Evolutionary conservation across 1,140 invertebrate species (phyloP).

Genomic region (Macrobrachium nipponense): DNA sequence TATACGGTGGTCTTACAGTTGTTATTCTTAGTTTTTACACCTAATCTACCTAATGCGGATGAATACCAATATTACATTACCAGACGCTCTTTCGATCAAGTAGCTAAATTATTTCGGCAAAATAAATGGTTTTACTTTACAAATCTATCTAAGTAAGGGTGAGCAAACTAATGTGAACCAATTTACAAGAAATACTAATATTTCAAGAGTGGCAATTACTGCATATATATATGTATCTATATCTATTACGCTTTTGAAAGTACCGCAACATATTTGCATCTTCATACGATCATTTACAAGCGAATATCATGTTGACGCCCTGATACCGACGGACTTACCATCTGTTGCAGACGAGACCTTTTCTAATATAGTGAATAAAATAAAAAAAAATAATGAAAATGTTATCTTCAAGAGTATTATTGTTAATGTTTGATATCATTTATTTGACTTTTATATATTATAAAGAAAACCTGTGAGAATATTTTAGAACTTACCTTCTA

Average conservation of each 20-base stretch:
- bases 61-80: too few species aligned
- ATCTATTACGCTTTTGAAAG: not conserved
- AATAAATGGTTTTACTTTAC: too few species aligned
- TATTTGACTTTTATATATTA: slow-evolving; percentile 15
- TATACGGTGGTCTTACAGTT: too few species aligned
- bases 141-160: too few species aligned
- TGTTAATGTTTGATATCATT: slow-evolving; percentile 16
- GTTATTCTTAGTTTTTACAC: too few species aligned
- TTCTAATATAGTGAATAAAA: slow-evolving; percentile 48
- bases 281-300: slow-evolving; percentile 5
- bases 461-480: not conserved
- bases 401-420: not conserved
- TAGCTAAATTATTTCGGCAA: too few species aligned
- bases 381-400: slow-evolving; percentile 30
- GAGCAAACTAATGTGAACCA: too few species aligned
- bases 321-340: slow-evolving; percentile 48
- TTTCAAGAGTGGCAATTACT: not conserved
- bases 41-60: too few species aligned
- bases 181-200: not conserved
- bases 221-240: too few species aligned
- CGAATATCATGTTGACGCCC: not conserved
- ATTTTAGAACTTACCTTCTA: slow-evolving; percentile 84
- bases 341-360: slow-evolving; percentile 61
- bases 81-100: too few species aligned
- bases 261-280: not conserved